A percentile compares a stretch with the other conserved stretches of the same genome.
phyloP scores from a whole-genome alignment of 2,888 invertebrate genomes.

The Arge pagana region DNA sequence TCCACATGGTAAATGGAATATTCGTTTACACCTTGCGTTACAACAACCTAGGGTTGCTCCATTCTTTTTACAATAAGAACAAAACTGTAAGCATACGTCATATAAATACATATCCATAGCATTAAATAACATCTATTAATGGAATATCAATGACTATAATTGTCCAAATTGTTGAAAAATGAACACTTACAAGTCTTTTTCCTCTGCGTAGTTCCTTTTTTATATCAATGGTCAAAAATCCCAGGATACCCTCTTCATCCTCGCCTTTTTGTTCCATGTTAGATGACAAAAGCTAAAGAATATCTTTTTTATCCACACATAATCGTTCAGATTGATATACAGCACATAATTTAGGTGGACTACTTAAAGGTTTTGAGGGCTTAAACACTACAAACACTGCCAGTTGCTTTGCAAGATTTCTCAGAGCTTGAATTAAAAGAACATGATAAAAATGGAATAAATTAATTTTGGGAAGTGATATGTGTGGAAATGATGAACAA shows the following conservation, averaged over 20 bases:
- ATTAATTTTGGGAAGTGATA: too few relatives aligned
- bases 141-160: slow-evolving; percentile 2
- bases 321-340: too few relatives aligned
- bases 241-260: slow-evolving; percentile 73
- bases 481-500: too few relatives aligned
- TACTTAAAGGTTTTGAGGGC: too few relatives aligned
- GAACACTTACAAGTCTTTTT: slow-evolving; percentile 65
- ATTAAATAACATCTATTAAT: not conserved
- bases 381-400: too few relatives aligned
- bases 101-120: not conserved
- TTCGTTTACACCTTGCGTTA: slow-evolving; percentile 65
- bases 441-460: too few relatives aligned
- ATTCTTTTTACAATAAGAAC: slow-evolving; percentile 67
- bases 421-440: too few relatives aligned
- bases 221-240: slow-evolving; percentile 75
- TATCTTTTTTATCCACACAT: too few relatives aligned
- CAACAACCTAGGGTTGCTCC: slow-evolving; percentile 79
- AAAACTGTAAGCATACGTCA: slow-evolving; percentile 62
- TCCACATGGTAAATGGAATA: slow-evolving; percentile 81
- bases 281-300: slow-evolving; percentile 70
- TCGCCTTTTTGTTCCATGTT: slow-evolving; percentile 70
- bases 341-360: too few relatives aligned
- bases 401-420: too few relatives aligned
- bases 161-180: slow-evolving; percentile 13
- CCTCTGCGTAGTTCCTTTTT: slow-evolving; percentile 68